Evolutionary conservation across 2,888 invertebrate genomes (phyloP), one percentile per base, ranked within the genome.

Genomic region (Phyllotreta cruciferae): DNA sequence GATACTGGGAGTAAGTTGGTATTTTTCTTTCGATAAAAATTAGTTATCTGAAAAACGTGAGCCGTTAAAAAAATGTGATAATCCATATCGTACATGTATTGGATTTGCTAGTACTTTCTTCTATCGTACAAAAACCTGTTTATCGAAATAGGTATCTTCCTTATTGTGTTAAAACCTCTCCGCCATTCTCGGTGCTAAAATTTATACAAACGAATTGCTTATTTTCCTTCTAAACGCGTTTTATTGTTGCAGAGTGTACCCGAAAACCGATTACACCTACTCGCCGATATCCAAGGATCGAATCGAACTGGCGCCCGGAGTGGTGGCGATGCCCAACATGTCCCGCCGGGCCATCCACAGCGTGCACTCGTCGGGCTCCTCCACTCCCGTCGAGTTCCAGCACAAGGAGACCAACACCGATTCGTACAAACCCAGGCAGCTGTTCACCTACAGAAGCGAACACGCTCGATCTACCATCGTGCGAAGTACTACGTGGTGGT

Each of bases 231-330:
- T n/a, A n/a, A n/a, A n/a, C n/a, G n/a, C n/a, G 11, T 42, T 61
- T 35, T 39, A 55, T 70, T 67, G 60, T 82, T 83, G 10, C 85
- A 94, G 94, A 80, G 89, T 89, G 81, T 92, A 90, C 78, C 94
- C 93, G 4, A 95, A 95, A 83, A 95, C 94, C 65, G 94, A 94
- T 82, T 94, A 93, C 83, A 94, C 94, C 6, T 95, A 95, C 80
- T 93, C 94, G 1, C 87, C 86, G 67, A 83, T 90, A 71, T 94
- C 93, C n/a, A 88, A 88, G 71, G 91, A 91, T 83, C 88, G 93
- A 56, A 89, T 90, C 71, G 91, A 91, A 79, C 82, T 92, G 61
- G 90, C 90, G 0, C 91, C 91, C 0, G 93, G 93, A 1, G 86
- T 92, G 60, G 85, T 93, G 68, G 90, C 90, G 34, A 92, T 93